Evolutionary conservation across 2,888 invertebrate genomes (phyloP).

Genomic region (Spatulosminthurus flaviceps): DNA sequence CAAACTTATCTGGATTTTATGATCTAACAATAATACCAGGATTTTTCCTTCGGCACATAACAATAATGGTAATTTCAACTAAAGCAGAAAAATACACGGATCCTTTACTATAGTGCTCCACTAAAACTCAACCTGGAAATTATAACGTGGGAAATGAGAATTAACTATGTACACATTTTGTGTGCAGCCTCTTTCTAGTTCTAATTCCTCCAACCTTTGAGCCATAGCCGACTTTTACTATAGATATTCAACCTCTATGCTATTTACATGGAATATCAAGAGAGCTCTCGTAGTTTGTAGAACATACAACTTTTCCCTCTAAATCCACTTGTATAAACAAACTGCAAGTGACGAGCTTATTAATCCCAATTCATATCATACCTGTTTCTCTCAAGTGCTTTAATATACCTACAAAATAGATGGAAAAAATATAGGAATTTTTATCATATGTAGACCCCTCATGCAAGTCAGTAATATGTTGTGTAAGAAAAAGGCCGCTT

Average conservation of each 20-base stretch:
- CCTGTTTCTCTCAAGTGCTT: neutral
- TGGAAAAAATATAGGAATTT: too few species aligned
- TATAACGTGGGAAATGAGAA: conserved; percentile 34
- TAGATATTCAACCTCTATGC: too few species aligned
- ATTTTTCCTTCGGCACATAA: neutral
- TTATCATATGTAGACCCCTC: too few species aligned
- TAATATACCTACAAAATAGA: neutral
- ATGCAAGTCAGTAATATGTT: too few species aligned
- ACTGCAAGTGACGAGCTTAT: conserved; percentile 34
- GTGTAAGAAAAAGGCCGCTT: too few species aligned
- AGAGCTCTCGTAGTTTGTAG: neutral
- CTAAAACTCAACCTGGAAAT: neutral
- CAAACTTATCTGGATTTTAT: conserved; percentile 19
- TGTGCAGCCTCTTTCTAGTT: too few species aligned
- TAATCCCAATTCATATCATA: neutral
- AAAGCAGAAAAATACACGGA: too few species aligned
- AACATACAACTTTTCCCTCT: conserved; percentile 12
- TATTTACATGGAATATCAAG: too few species aligned
- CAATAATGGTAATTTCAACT: neutral
- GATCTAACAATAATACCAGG: conserved; percentile 20
- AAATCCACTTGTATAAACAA: conserved; percentile 29
- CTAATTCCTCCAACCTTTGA: too few species aligned
- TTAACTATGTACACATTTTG: conserved; percentile 2
- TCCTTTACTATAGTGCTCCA: neutral
- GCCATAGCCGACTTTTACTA: too few species aligned